These are phyloP conservation scores for Ailuropoda melanoleuca DNA, from an alignment of 2,113 vertebrate genomes.

Conservation along the genomic window DNA sequence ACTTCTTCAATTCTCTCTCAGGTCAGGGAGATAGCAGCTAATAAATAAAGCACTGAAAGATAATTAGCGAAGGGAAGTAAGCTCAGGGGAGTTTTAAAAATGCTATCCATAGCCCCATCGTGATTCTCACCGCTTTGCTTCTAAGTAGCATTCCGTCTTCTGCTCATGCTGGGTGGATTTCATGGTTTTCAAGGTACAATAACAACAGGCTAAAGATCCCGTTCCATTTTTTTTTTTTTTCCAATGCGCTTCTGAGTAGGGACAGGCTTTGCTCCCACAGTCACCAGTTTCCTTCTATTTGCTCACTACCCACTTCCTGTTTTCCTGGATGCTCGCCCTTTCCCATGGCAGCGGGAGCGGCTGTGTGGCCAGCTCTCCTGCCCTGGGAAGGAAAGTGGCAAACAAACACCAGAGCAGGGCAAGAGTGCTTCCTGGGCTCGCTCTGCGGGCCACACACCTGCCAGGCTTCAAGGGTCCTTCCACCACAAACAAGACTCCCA, in stretches of 20 bases:
- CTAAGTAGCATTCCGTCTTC: neutral
- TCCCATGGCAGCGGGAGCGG: neutral
- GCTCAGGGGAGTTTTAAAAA: neutral
- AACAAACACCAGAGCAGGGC: neutral
- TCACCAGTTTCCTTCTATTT: neutral
- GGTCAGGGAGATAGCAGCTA: neutral
- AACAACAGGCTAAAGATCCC: neutral
- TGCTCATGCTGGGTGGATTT: neutral
- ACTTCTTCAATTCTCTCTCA: neutral
- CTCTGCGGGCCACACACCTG: neutral
- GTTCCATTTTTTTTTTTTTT: neutral
- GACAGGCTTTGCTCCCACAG: neutral
- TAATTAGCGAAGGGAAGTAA: neutral
- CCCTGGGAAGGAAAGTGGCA: neutral
- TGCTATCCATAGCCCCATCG: rapidly evolving
- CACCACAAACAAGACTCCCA: neutral
- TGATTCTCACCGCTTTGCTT: neutral
- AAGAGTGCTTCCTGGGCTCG: neutral
- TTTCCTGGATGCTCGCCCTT: neutral
- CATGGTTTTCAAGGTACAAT: neutral
- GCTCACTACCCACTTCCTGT: neutral
- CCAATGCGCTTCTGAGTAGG: neutral
- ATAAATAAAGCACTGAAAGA: neutral
- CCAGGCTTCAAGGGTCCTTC: neutral
- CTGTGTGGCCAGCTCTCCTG: neutral